Evolutionary conservation across 1,140 invertebrate species (phyloP).

Genomic region (Anadara kagoshimensis): DNA sequence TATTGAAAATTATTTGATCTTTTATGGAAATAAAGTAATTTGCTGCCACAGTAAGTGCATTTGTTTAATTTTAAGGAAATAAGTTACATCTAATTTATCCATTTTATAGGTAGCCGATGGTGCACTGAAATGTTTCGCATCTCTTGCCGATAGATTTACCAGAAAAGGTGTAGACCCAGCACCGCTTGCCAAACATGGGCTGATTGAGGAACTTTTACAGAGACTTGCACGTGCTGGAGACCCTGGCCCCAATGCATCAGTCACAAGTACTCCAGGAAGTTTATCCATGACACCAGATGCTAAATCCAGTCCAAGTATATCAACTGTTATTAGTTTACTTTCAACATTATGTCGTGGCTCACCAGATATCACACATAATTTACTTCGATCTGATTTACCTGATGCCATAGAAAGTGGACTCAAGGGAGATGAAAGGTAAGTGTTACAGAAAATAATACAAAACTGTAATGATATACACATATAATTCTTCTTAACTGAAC

Average conservation of each 20-base stretch:
- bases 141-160: constrained; percentile 94
- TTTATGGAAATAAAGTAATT: too few relatives aligned
- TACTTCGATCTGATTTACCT: constrained; percentile 90
- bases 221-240: constrained; percentile 68
- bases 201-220: constrained; percentile 84
- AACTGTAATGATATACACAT: too few relatives aligned
- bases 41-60: too few relatives aligned
- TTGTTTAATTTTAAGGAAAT: too few relatives aligned
- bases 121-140: constrained; percentile 97
- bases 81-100: too few relatives aligned
- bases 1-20: too few relatives aligned
- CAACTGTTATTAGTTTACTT: constrained; percentile 95
- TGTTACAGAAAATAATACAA: not conserved
- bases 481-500: too few relatives aligned
- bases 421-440: constrained; percentile 91
- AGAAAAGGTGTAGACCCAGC: constrained; percentile 91
- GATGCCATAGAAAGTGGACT: constrained; percentile 95
- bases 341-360: constrained; percentile 96
- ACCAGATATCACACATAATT: constrained; percentile 91
- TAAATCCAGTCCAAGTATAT: constrained; percentile 87
- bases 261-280: constrained; percentile 60
- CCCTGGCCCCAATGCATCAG: constrained; percentile 54
- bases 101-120: constrained; percentile 85
- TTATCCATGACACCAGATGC: constrained; percentile 73
- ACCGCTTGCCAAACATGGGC: constrained; percentile 88